Base-by-base conservation (phyloP, 2,888 invertebrate genomes). In the Pandemis cinnamomeana region DNA sequence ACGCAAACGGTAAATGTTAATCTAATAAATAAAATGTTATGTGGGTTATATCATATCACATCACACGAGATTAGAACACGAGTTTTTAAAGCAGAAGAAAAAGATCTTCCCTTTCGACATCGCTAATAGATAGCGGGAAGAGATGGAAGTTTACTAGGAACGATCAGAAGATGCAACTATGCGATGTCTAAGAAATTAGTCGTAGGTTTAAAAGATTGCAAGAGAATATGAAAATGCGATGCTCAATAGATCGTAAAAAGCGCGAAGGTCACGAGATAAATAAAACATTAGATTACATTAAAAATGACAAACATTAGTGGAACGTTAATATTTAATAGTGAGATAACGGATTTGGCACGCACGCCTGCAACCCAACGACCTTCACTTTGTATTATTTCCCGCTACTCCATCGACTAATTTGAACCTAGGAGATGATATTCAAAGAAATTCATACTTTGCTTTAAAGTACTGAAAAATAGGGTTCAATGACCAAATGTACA, bases 31-130 rank as follows among this genome's bases (percentile, higher is more conserved):
- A 6, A 46, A 58, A 27, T 36, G 27, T 36, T 51, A 51, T 11
- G 36, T 79, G 80, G 78, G 74, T 69, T 42, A 46, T 7, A 46
- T 15, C 46, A 46, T 13, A 46, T 7, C 46, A 27, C 13, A 48
- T 13, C 27, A 48, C 7, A 64, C 46, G 20, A 36, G 46, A 13
- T 10, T 13, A 27, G n/a, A 62, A 48, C 27, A 42, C 48, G 41
- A 20, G 48, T 64, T 69, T 80, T 80, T 51, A 75, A 69, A 74
- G 78, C 82, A 87, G 89, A 89, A 89, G 89, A 90, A 90, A 90
- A 88, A 90, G 89, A 90, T 89, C 90, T 81, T 86, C 87, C 88
- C 81, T 78, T 76, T 72, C 68, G 66, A 63, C 51, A 46, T 48
- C 27, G 58, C 27, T 27, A 5, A 10, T 20, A 55, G 8, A 7